These are phyloP conservation scores for Drosophila conformis DNA, from an alignment of 2,888 invertebrate species.

Conservation along the genomic window DNA sequence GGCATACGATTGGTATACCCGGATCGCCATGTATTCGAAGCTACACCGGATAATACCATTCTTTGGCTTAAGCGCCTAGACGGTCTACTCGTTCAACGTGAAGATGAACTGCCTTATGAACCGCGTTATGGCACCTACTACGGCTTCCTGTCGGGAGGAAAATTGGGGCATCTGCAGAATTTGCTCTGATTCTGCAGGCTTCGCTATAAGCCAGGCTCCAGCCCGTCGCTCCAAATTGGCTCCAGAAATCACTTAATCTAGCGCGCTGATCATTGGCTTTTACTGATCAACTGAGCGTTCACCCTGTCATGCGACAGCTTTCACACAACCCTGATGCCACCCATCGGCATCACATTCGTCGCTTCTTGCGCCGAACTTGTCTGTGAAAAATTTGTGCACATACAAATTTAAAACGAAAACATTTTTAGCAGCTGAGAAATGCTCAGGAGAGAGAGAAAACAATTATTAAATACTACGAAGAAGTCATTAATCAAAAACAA, in stretches of 20 bases:
- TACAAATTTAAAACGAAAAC: not conserved
- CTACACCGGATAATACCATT: no score
- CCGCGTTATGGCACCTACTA: no score
- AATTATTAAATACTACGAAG: not conserved
- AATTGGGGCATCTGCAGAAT: not conserved
- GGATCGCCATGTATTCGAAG: no score
- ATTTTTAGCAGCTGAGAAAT: not conserved
- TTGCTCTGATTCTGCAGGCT: not conserved
- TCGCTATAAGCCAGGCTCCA: no score
- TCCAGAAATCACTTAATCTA: no score
- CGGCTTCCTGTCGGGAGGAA: no score
- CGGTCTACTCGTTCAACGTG: not conserved
- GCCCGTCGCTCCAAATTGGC: no score
- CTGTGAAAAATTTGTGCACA: no score
- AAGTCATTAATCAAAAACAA: not conserved
- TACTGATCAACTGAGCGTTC: not conserved
- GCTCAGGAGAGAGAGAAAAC: not conserved
- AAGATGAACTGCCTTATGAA: not conserved
- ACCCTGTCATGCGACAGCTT: not conserved
- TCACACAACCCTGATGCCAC: not conserved
- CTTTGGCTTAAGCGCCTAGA: no score
- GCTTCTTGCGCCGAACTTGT: not conserved
- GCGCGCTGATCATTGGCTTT: not conserved
- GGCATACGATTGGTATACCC: no score
- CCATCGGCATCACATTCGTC: not conserved